These are phyloP conservation scores for Trissolcus japonicus DNA, from an alignment of 2,888 invertebrate species.

Conservation along the genomic window DNA sequence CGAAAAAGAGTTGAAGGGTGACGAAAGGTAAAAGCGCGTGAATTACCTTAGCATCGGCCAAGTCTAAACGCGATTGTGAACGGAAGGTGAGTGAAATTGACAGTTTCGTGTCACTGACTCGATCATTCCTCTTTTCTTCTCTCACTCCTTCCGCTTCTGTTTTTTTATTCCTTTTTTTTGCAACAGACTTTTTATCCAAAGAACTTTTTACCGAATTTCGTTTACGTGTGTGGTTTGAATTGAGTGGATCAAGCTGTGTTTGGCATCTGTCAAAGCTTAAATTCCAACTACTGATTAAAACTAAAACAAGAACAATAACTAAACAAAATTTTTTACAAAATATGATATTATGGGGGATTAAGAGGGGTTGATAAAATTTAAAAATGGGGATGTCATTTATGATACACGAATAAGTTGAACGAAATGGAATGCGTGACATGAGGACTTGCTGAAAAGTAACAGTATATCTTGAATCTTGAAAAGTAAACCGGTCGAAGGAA, in stretches of 20 bases:
- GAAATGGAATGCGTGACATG: conserved; percentile 38
- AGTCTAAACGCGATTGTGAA: conserved; percentile 39
- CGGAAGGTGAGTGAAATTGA: conserved; percentile 58
- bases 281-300: too few relatives aligned
- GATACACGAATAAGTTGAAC: conserved; percentile 9
- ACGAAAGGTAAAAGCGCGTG: conserved; percentile 61
- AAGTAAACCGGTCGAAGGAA: conserved; percentile 43
- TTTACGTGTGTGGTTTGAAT: too few relatives aligned
- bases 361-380: too few relatives aligned
- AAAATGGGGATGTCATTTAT: not conserved
- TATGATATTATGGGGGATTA: too few relatives aligned
- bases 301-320: too few relatives aligned
- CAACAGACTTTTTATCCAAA: too few relatives aligned
- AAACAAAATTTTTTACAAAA: too few relatives aligned
- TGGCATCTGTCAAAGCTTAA: too few relatives aligned
- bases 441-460: conserved; percentile 53
- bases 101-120: conserved; percentile 33
- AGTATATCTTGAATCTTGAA: conserved; percentile 38
- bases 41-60: conserved; percentile 43
- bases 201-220: too few relatives aligned
- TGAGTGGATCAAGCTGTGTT: too few relatives aligned
- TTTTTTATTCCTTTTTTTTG: too few relatives aligned
- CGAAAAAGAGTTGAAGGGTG: conserved; percentile 71
- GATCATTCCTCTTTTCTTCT: conserved; percentile 3
- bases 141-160: not conserved